A percentile compares a stretch with the other conserved stretches of the same genome.
phyloP scores from a whole-genome alignment of 2,113 vertebrate species.

The Grallaria varia region DNA sequence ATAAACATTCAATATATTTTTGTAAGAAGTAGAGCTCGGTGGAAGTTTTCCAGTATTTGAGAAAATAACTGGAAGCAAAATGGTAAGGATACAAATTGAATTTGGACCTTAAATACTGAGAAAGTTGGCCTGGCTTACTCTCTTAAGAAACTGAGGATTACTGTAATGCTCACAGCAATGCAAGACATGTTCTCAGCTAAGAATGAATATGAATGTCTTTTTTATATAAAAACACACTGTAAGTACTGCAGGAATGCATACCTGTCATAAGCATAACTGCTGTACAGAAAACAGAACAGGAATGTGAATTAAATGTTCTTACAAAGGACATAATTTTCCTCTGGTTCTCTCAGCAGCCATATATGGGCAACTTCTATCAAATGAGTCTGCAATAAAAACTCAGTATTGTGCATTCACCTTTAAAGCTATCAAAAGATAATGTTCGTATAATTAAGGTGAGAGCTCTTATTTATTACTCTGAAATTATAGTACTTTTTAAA shows the following conservation, averaged over 20 bases:
- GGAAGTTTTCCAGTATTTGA: constrained; percentile 47
- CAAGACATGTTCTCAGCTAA: constrained; percentile 1
- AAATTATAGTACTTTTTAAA: constrained; percentile 58
- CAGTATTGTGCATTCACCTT: neutral
- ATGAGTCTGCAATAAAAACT: constrained; percentile 45
- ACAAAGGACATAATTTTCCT: constrained; percentile 33
- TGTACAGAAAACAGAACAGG: constrained; percentile 67
- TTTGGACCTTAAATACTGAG: constrained; percentile 9
- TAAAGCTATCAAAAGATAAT: constrained; percentile 21
- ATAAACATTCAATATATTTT: constrained; percentile 58
- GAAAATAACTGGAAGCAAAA: constrained; percentile 48
- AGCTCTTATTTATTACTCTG: constrained; percentile 55
- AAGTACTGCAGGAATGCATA: constrained; percentile 36
- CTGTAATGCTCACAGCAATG: neutral
- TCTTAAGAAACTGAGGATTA: constrained; percentile 36
- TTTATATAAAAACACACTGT: constrained; percentile 13
- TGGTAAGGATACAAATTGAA: constrained; percentile 34
- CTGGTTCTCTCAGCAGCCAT: constrained; percentile 41
- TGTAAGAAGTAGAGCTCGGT: neutral
- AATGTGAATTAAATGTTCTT: constrained; percentile 44
- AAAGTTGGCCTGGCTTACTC: constrained; percentile 31
- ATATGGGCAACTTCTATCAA: constrained; percentile 61
- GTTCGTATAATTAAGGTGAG: constrained; percentile 36
- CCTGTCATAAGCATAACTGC: constrained; percentile 42
- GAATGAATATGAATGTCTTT: constrained; percentile 43